Evolutionary conservation across 2,113 vertebrate genomes (phyloP).

Genomic region (Baryphthengus martii): DNA sequence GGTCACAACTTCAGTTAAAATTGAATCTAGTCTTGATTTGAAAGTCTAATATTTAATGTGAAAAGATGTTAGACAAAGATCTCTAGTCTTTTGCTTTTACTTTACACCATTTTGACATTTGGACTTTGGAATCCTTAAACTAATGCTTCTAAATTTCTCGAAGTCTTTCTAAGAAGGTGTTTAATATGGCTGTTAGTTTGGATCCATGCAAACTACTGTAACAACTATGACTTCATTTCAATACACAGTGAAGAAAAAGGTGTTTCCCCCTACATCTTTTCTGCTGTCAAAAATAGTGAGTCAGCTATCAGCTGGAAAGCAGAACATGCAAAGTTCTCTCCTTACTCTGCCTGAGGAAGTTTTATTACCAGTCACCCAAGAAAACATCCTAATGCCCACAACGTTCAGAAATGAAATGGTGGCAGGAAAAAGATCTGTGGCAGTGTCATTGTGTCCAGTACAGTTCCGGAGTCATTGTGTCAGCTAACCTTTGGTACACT

Average conservation of each 20-base stretch:
- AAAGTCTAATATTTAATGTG: constrained; percentile 1
- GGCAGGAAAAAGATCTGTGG: neutral
- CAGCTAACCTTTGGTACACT: neutral
- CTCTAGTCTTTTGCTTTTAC: neutral
- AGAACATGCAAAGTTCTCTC: neutral
- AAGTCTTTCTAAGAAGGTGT: neutral
- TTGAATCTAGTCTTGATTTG: constrained; percentile 1
- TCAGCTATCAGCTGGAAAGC: neutral
- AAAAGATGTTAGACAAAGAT: neutral
- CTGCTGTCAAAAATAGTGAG: neutral
- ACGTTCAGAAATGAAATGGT: neutral
- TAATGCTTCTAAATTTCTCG: neutral
- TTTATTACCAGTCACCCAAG: neutral
- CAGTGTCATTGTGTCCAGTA: neutral
- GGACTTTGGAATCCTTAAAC: neutral
- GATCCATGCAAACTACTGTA: neutral
- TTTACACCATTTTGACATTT: neutral
- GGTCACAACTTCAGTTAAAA: constrained; percentile 28
- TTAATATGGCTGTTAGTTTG: neutral
- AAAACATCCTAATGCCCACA: neutral
- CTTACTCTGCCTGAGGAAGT: neutral
- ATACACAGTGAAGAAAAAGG: neutral
- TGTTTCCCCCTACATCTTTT: neutral
- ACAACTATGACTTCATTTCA: neutral
- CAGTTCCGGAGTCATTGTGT: neutral